These are phyloP conservation scores for Sylvicola cinctus DNA, from an alignment of 2,888 invertebrate species.

Conservation along the genomic window DNA sequence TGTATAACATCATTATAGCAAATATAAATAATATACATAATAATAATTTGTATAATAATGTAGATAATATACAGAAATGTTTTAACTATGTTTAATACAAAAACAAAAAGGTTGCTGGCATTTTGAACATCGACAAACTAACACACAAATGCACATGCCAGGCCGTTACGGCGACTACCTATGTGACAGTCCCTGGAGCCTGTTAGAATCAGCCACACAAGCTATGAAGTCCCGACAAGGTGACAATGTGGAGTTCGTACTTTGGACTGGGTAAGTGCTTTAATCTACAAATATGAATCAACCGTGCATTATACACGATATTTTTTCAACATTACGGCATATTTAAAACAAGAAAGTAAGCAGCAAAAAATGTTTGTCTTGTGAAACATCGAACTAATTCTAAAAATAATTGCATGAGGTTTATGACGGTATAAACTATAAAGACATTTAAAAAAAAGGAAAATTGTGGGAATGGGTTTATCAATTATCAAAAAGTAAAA, in stretches of 20 bases:
- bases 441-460: no score
- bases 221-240: conserved; percentile 70
- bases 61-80: conserved; percentile 3
- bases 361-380: no score
- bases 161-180: conserved; percentile 60
- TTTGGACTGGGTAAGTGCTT: conserved; percentile 79
- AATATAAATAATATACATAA: no score
- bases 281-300: not conserved
- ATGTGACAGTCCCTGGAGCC: conserved; percentile 76
- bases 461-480: no score
- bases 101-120: conserved; percentile 49
- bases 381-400: no score
- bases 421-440: no score
- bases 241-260: conserved; percentile 76
- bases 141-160: conserved; percentile 35
- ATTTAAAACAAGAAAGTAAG: no score
- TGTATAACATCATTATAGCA: no score
- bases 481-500: no score
- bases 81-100: conserved; percentile 4
- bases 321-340: no score
- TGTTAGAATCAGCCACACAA: conserved; percentile 70
- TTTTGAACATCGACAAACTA: conserved; percentile 34
- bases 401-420: no score
- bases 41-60: not conserved
- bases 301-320: no score